phyloP scores from a whole-genome alignment of 2,113 vertebrate genomes.

The Desmodus rotundus region DNA sequence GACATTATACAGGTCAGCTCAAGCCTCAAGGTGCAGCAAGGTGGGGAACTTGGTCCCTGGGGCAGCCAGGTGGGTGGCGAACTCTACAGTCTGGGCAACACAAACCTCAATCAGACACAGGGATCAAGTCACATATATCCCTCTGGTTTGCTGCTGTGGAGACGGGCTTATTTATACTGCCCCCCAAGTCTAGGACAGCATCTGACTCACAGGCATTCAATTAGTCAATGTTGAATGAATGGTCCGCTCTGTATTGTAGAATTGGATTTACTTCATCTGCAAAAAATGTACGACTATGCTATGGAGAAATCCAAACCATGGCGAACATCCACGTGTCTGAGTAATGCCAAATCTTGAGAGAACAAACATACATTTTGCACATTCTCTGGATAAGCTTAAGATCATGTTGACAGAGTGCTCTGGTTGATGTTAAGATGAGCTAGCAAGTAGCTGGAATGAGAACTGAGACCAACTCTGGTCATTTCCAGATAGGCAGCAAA shows the following conservation, averaged over 20 bases:
- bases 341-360: background rate
- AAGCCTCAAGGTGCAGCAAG: background rate
- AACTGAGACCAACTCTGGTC: background rate
- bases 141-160: background rate
- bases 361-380: rapidly evolving
- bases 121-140: background rate
- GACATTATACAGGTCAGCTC: background rate
- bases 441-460: background rate
- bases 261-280: background rate
- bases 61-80: background rate
- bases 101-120: background rate
- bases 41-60: background rate
- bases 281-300: background rate
- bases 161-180: background rate
- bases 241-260: background rate
- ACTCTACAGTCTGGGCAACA: background rate
- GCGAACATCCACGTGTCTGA: background rate
- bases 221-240: background rate
- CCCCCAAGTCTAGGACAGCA: background rate
- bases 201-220: background rate
- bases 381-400: background rate
- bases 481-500: background rate
- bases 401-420: background rate
- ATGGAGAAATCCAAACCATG: background rate
- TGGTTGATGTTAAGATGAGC: background rate